These are phyloP conservation scores for Tholera decimalis DNA, from an alignment of 2,888 invertebrate species.

Conservation along the genomic window DNA sequence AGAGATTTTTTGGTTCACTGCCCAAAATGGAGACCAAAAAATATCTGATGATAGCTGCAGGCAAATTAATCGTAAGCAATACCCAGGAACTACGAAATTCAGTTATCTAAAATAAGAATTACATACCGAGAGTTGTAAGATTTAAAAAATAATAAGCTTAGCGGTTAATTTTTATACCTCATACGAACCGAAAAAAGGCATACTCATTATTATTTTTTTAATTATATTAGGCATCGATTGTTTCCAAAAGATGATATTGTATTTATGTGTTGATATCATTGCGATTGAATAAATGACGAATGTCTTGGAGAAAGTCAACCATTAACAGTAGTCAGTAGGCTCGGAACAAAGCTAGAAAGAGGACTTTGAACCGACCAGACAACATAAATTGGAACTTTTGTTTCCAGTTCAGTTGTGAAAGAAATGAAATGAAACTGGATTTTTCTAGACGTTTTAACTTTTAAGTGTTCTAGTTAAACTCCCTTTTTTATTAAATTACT, in stretches of 20 bases:
- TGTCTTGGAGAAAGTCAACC: conserved; percentile 14
- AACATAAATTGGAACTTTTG: conserved; percentile 34
- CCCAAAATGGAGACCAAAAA: too few relatives aligned
- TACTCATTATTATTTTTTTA: neutral
- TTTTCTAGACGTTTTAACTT: neutral
- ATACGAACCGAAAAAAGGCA: too few relatives aligned
- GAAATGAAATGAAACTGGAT: conserved; percentile 1
- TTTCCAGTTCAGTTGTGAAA: conserved; percentile 13
- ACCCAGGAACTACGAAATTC: too few relatives aligned
- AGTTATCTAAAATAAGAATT: too few relatives aligned
- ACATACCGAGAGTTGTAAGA: too few relatives aligned
- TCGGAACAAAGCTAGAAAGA: conserved; percentile 12
- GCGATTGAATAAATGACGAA: conserved; percentile 19
- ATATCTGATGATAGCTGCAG: too few relatives aligned
- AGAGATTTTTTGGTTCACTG: too few relatives aligned
- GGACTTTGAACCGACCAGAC: conserved; percentile 13
- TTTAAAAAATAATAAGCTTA: too few relatives aligned
- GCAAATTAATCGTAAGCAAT: too few relatives aligned
- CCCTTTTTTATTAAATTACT: neutral
- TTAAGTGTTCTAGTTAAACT: neutral
- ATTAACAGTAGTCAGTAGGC: neutral
- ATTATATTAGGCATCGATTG: neutral
- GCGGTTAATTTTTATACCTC: too few relatives aligned
- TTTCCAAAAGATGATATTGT: neutral
- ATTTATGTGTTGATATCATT: neutral